A percentile compares a stretch with the other conserved stretches of the same genome.
Conservation (phyloP, 2,888 invertebrate species). For the Marasmarcha lunaedactyla region DNA sequence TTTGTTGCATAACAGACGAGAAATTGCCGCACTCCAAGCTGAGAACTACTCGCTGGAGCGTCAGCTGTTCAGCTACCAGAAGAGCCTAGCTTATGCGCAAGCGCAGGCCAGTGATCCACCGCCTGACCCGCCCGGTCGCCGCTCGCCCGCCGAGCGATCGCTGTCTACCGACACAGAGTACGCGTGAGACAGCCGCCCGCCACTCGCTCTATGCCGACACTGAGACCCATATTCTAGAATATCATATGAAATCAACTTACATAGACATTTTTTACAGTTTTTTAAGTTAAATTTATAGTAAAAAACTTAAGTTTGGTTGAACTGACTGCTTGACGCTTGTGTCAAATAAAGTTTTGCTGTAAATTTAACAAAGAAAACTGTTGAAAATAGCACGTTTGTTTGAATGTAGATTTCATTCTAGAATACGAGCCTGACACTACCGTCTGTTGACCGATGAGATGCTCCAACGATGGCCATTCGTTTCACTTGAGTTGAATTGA, state of each 20-base stretch:
- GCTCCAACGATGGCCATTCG: too few relatives aligned
- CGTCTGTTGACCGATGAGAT: too few relatives aligned
- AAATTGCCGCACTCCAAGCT: slow-evolving; percentile 82
- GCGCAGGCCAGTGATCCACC: slow-evolving; percentile 68
- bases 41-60: slow-evolving; percentile 86
- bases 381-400: too few relatives aligned
- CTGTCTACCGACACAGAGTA: slow-evolving; percentile 80
- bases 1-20: slow-evolving; percentile 68
- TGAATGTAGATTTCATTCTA: too few relatives aligned
- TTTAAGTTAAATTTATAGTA: neutral
- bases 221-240: neutral
- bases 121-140: slow-evolving; percentile 41
- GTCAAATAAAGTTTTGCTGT: too few relatives aligned
- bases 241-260: too few relatives aligned
- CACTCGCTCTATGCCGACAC: too few relatives aligned
- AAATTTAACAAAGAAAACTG: too few relatives aligned
- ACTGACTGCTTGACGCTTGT: neutral
- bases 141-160: slow-evolving; percentile 69
- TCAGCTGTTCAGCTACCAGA: slow-evolving; percentile 86
- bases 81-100: slow-evolving; percentile 80
- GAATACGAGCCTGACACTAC: too few relatives aligned
- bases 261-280: slow-evolving; percentile 5
- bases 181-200: slow-evolving; percentile 67
- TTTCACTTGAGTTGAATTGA: too few relatives aligned
- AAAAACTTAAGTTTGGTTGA: neutral